These are phyloP conservation scores for Leptopilina boulardi DNA, from an alignment of 1,140 invertebrate genomes.

Conservation along the genomic window DNA sequence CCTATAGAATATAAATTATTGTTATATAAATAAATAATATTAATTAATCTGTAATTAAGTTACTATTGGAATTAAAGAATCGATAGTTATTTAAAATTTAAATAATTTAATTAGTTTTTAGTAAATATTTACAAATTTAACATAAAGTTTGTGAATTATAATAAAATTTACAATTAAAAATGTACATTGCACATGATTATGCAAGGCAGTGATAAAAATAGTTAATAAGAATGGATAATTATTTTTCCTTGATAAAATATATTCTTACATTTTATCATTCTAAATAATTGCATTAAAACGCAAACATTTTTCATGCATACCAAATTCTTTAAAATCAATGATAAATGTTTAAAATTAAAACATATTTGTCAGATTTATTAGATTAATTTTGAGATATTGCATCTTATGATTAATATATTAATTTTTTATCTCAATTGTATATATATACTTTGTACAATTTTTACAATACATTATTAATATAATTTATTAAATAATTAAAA, in stretches of 20 bases:
- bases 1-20: too few species aligned
- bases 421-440: too few species aligned
- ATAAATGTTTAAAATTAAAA: conserved; percentile 6
- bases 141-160: too few species aligned
- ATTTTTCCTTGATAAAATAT: neutral
- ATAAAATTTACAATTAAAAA: neutral
- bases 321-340: neutral
- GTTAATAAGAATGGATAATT: neutral
- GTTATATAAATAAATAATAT: too few species aligned
- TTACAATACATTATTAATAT: too few species aligned
- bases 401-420: neutral
- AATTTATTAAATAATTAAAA: too few species aligned
- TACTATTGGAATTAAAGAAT: neutral
- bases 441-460: too few species aligned
- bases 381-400: neutral
- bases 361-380: conserved; percentile 13
- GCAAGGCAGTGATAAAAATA: neutral
- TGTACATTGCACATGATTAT: neutral
- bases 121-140: too few species aligned
- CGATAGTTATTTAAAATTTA: too few species aligned
- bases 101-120: too few species aligned
- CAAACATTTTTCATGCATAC: neutral
- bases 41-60: too few species aligned
- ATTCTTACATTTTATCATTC: neutral
- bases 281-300: neutral